These are phyloP conservation scores for Dynastes grantii DNA, from an alignment of 2,888 invertebrate species.

Conservation along the genomic window DNA sequence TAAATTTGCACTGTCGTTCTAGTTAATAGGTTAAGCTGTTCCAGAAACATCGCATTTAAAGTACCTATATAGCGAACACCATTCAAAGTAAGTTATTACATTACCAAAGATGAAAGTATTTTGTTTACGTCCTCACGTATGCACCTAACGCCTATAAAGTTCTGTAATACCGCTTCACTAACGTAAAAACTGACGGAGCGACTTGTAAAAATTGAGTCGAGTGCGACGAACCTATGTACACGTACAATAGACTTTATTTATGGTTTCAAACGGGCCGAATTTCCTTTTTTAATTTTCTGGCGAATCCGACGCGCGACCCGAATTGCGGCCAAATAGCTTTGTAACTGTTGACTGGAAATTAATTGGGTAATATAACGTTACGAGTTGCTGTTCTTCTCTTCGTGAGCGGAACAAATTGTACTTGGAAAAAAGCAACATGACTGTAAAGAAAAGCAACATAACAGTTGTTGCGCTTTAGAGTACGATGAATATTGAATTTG, in stretches of 20 bases:
- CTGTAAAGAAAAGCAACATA: not conserved
- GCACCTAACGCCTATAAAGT: too few species aligned
- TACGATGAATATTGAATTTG: not conserved
- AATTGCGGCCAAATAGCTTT: slow-evolving; percentile 18
- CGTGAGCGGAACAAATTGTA: slow-evolving; percentile 4
- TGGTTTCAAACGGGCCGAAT: slow-evolving; percentile 7
- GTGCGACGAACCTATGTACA: not conserved
- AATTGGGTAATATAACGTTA: slow-evolving; percentile 27
- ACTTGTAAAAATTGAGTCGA: slow-evolving; percentile 18
- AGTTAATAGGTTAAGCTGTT: too few species aligned
- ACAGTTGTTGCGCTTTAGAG: slow-evolving; percentile 1
- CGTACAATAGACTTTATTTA: slow-evolving; percentile 34
- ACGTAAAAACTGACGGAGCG: slow-evolving; percentile 6
- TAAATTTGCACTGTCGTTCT: too few species aligned
- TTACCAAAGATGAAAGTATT: too few species aligned
- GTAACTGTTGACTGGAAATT: slow-evolving; percentile 24
- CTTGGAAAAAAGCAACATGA: not conserved
- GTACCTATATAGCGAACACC: too few species aligned
- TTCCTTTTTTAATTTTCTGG: slow-evolving; percentile 36
- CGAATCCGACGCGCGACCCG: slow-evolving; percentile 23
- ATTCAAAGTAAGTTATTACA: too few species aligned
- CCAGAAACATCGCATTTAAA: too few species aligned
- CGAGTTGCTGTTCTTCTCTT: slow-evolving; percentile 9
- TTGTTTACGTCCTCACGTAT: too few species aligned
- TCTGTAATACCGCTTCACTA: not conserved